Conservation (phyloP, 1,140 invertebrate species). For the Ylistrum balloti region DNA sequence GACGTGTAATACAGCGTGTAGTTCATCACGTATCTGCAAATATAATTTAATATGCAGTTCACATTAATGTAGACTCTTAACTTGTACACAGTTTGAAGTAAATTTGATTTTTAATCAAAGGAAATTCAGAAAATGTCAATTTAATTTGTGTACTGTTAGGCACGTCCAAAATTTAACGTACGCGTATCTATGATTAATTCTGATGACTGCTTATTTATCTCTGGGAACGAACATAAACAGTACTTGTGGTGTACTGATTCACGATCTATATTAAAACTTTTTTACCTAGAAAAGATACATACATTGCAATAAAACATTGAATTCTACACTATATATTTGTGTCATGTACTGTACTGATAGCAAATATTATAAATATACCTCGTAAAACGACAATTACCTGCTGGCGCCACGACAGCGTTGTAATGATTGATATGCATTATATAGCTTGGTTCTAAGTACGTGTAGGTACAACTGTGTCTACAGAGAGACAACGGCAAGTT, state of each 20-base stretch:
- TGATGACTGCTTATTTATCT: too few relatives aligned
- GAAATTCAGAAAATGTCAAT: too few relatives aligned
- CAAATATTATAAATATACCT: constrained; percentile 4
- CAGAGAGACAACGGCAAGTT: neutral
- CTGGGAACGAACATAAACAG: too few relatives aligned
- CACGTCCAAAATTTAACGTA: too few relatives aligned
- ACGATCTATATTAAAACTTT: too few relatives aligned
- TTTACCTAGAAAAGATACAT: neutral
- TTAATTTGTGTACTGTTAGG: too few relatives aligned
- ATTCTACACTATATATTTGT: neutral
- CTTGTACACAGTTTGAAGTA: neutral
- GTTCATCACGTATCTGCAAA: too few relatives aligned
- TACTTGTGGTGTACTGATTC: too few relatives aligned
- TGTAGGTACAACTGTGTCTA: neutral
- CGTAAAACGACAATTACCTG: constrained; percentile 11
- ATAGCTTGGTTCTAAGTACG: neutral
- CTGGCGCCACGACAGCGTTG: neutral
- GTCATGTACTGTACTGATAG: neutral
- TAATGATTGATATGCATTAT: neutral
- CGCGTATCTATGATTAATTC: too few relatives aligned
- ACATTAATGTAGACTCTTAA: neutral
- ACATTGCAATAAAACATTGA: neutral
- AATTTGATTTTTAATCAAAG: too few relatives aligned
- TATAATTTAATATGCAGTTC: too few relatives aligned
- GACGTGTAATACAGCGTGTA: too few relatives aligned